A percentile compares a stretch with the other conserved stretches of the same genome.
These are phyloP conservation scores for Coreius guichenoti DNA, from an alignment of 2,797 vertebrate genomes.

Conservation along the genomic window DNA sequence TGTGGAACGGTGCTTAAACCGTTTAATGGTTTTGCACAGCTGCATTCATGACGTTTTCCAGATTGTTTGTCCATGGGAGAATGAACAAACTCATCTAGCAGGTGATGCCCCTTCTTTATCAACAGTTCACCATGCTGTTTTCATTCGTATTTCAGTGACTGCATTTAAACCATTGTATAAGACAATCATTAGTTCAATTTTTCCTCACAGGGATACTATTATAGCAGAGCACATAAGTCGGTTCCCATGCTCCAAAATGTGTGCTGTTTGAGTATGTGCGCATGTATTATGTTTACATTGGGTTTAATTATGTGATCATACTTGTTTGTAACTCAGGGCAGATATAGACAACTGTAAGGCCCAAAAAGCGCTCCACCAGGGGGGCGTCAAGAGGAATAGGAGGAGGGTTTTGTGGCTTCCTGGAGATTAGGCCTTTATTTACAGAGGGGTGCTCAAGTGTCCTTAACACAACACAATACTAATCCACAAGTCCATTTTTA, in stretches of 20 bases:
- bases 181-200: conserved; percentile 55
- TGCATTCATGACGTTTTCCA: conserved; percentile 32
- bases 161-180: conserved; percentile 35
- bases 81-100: conserved; percentile 18
- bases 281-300: conserved; percentile 61
- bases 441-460: conserved; percentile 71
- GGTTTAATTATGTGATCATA: conserved; percentile 55
- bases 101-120: conserved; percentile 37
- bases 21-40: conserved; percentile 16
- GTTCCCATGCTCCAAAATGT: conserved; percentile 68
- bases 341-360: conserved; percentile 38
- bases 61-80: conserved; percentile 33
- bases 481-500: conserved; percentile 68
- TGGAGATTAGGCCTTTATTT: conserved; percentile 77
- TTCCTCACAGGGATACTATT: conserved; percentile 68
- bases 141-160: conserved; percentile 36
- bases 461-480: conserved; percentile 69
- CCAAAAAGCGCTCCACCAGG: conserved; percentile 18
- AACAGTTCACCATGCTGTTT: conserved; percentile 23
- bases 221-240: conserved; percentile 55
- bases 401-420: conserved; percentile 72
- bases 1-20: not conserved
- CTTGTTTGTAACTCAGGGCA: conserved; percentile 38
- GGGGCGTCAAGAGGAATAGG: conserved; percentile 31
- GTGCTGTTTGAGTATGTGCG: conserved; percentile 45